These are phyloP conservation scores for Rhodinocichla rosea DNA, from an alignment of 2,113 vertebrate genomes.

Conservation along the genomic window DNA sequence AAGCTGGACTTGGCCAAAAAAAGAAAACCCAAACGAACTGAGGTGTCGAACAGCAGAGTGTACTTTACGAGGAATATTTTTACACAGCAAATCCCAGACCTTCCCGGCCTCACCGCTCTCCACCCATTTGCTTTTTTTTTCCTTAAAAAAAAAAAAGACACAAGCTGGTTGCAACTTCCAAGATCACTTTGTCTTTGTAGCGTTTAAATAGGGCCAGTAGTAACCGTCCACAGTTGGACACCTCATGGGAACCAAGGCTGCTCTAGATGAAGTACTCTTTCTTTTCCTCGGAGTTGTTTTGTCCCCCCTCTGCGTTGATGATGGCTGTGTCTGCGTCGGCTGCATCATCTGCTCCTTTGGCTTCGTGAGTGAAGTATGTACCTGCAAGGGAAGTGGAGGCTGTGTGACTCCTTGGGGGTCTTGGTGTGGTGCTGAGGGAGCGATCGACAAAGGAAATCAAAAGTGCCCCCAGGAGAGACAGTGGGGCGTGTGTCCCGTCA, in stretches of 20 bases:
- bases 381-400: constrained; percentile 75
- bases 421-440: neutral
- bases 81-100: constrained; percentile 79
- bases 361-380: constrained; percentile 99
- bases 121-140: constrained; percentile 57
- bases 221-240: constrained; percentile 75
- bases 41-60: constrained; percentile 90
- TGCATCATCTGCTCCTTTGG: constrained; percentile 98
- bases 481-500: accelerated
- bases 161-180: constrained; percentile 73
- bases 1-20: constrained; percentile 80
- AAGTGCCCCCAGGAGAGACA: neutral
- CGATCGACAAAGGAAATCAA: accelerated
- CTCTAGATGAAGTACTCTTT: constrained; percentile 99
- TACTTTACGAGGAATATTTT: constrained; percentile 85
- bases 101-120: constrained; percentile 74
- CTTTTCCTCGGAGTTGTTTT: constrained; percentile 98
- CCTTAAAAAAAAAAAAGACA: constrained; percentile 47
- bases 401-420: constrained; percentile 1
- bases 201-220: constrained; percentile 74
- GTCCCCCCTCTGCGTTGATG: constrained; percentile 98
- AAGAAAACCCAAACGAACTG: constrained; percentile 71
- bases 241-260: constrained; percentile 77
- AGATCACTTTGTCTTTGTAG: constrained; percentile 74
- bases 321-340: constrained; percentile 98